Percentiles rank a stretch among this genome's conserved stretches.
Conservation (phyloP, 2,113 vertebrate species). For the Petaurus breviceps region DNA sequence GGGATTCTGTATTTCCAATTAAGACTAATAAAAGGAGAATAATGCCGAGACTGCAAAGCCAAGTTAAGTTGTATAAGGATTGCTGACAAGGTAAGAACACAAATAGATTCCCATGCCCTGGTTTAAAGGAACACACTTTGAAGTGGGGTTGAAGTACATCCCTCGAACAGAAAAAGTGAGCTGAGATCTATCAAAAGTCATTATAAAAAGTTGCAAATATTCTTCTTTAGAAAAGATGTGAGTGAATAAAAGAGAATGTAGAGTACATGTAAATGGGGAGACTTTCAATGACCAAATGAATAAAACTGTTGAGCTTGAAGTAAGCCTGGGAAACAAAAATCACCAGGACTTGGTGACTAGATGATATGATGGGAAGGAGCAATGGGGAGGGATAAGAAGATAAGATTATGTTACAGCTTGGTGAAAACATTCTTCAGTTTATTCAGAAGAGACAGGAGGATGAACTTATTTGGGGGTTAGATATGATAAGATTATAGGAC, state of each 20-base stretch:
- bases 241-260: not conserved
- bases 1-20: not conserved
- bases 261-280: not conserved
- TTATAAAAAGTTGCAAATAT: not conserved
- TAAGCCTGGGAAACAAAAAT: not conserved
- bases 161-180: not conserved
- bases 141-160: not conserved
- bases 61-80: not conserved
- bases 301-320: not conserved
- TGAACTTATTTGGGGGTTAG: not conserved
- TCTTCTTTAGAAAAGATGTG: not conserved
- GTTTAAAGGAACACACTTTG: not conserved
- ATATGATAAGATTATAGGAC: not conserved
- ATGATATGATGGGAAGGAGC: not conserved
- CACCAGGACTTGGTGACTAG: not conserved
- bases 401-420: not conserved
- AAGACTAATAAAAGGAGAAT: not conserved
- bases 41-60: not conserved
- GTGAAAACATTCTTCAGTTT: not conserved
- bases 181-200: not conserved
- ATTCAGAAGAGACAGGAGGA: not conserved
- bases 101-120: not conserved
- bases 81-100: not conserved
- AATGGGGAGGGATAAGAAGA: not conserved
- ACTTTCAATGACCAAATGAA: not conserved